Percentiles rank a stretch among this genome's conserved stretches.
These are phyloP conservation scores for Rugalucina vietnamica DNA, from an alignment of 2,888 invertebrate species.

Conservation along the genomic window DNA sequence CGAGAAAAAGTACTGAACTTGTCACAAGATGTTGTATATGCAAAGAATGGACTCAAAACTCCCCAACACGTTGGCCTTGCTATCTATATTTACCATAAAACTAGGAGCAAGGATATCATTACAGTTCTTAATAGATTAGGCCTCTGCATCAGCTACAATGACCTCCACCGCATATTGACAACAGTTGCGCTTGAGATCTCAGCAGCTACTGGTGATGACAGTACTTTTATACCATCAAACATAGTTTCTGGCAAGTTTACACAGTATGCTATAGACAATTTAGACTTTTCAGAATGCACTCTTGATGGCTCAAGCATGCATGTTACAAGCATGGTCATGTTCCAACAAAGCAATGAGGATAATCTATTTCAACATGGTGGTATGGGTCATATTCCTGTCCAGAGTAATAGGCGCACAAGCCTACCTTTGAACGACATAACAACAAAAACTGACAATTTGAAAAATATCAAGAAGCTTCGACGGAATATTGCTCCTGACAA, in stretches of 20 bases:
- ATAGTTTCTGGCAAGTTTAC: neutral
- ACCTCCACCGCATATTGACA: neutral
- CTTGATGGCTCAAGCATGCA: neutral
- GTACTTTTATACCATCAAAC: neutral
- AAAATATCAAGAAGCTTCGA: neutral
- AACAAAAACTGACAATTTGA: neutral
- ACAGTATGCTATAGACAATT: neutral
- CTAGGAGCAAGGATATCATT: neutral
- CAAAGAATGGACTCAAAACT: neutral
- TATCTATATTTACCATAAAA: neutral
- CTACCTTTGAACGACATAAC: neutral
- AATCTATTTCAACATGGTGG: neutral
- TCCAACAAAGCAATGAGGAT: neutral
- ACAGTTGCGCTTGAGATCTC: neutral
- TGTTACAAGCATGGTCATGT: neutral
- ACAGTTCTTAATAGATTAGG: neutral
- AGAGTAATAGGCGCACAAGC: neutral
- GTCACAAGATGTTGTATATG: neutral
- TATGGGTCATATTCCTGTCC: neutral
- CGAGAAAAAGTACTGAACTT: neutral
- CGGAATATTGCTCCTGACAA: neutral
- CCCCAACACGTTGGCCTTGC: neutral
- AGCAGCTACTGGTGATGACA: neutral
- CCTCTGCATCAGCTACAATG: neutral
- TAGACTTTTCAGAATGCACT: neutral